phyloP scores from a whole-genome alignment of 1,140 invertebrate genomes.

The Ceratosolen solmsi region DNA sequence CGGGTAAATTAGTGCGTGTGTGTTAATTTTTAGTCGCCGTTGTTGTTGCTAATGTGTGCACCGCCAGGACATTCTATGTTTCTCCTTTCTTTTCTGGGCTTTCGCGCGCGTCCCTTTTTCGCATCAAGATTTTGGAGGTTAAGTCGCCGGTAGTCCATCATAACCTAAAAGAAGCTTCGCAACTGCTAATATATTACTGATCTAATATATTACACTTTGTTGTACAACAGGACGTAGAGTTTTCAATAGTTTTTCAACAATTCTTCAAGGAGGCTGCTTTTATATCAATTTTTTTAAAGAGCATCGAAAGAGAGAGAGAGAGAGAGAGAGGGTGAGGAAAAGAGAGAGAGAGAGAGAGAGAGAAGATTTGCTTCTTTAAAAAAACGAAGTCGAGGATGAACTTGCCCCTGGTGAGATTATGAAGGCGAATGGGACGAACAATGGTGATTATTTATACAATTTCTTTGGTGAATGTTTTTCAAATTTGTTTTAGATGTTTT shows the following conservation, averaged over 20 bases:
- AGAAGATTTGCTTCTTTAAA: not conserved
- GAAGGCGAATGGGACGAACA: slow-evolving; percentile 74
- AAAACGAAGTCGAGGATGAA: slow-evolving; percentile 60
- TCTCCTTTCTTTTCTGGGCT: not conserved
- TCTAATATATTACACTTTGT: not conserved
- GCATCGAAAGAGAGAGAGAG: slow-evolving; percentile 15
- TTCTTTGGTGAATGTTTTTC: not conserved
- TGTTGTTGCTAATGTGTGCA: not conserved
- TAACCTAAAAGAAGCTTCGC: slow-evolving; percentile 61
- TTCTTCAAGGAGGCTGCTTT: not conserved
- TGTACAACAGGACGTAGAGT: not conserved
- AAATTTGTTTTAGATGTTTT: no score
- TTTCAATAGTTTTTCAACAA: not conserved
- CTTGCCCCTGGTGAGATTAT: slow-evolving; percentile 65
- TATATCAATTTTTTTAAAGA: not conserved
- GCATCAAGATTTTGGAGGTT: slow-evolving; percentile 61
- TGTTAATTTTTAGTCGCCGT: not conserved
- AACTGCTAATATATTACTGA: no score
- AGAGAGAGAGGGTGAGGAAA: not conserved
- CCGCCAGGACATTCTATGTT: not conserved
- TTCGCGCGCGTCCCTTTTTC: slow-evolving; percentile 34
- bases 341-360: not conserved
- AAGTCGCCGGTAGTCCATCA: slow-evolving; percentile 62
- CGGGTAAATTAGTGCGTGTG: not conserved
- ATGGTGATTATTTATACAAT: slow-evolving; percentile 65